Percentiles rank a stretch among this genome's conserved stretches.
Conservation (phyloP, 2,797 vertebrate genomes). For the Brachyrhaphis roseni region DNA sequence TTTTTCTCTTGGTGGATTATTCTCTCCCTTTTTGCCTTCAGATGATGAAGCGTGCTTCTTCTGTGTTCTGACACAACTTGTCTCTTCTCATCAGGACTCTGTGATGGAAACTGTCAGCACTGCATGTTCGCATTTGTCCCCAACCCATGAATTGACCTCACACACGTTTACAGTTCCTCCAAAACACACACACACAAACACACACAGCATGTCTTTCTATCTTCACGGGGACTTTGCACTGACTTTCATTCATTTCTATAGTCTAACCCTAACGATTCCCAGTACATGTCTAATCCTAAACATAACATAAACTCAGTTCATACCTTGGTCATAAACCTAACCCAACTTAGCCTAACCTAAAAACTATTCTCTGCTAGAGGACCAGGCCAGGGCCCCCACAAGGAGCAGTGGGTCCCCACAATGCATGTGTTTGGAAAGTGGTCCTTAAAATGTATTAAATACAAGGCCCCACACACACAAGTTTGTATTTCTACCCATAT, state of each 20-base stretch:
- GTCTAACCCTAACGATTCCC: neutral
- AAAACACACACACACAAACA: neutral
- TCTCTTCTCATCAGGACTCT: slow-evolving; percentile 68
- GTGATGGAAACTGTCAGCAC: slow-evolving; percentile 71
- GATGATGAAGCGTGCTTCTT: slow-evolving; percentile 59
- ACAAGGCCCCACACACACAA: neutral
- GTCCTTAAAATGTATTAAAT: neutral
- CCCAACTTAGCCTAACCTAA: too few species aligned
- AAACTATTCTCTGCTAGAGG: too few species aligned
- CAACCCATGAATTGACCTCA: slow-evolving; percentile 61
- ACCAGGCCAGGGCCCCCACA: too few species aligned
- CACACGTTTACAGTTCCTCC: slow-evolving; percentile 14
- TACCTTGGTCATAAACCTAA: too few species aligned
- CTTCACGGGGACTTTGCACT: too few species aligned
- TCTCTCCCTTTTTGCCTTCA: slow-evolving; percentile 43
- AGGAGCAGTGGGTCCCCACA: too few species aligned
- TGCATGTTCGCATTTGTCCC: slow-evolving; percentile 57
- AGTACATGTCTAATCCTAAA: neutral
- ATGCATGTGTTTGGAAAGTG: too few species aligned
- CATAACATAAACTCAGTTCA: neutral
- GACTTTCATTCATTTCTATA: neutral
- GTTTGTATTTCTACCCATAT: too few species aligned
- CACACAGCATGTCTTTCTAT: neutral
- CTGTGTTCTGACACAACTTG: slow-evolving; percentile 69
- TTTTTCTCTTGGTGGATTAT: slow-evolving; percentile 12